phyloP scores from a whole-genome alignment of 64 coral and sea anemone genomes.

The Astreopora myriophthalma region DNA sequence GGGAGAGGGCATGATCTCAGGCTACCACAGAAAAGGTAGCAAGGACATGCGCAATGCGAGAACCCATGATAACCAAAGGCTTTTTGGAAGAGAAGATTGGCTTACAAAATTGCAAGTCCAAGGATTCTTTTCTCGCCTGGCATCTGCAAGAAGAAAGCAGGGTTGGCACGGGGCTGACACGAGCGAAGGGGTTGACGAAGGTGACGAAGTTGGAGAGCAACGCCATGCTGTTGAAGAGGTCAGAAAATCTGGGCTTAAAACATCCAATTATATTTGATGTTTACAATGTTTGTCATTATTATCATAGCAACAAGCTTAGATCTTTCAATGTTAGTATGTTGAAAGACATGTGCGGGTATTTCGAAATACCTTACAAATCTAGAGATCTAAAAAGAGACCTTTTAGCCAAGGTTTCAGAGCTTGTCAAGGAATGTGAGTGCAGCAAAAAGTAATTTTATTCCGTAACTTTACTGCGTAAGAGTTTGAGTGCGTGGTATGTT shows the following conservation, averaged over 20 bases:
- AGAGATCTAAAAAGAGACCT: conserved; percentile 60
- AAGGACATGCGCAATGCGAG: conserved; percentile 62
- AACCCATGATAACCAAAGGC: conserved; percentile 13
- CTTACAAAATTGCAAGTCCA: conserved; percentile 58
- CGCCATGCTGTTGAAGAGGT: not conserved
- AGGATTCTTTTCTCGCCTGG: conserved; percentile 60
- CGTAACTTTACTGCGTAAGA: not conserved
- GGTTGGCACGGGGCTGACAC: not conserved
- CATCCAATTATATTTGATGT: conserved; percentile 45
- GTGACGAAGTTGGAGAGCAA: not conserved
- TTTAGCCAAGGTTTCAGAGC: conserved; percentile 31
- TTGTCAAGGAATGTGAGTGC: conserved; percentile 67
- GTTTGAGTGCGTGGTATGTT: too few relatives aligned
- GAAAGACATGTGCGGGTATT: conserved; percentile 39
- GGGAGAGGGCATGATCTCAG: too few relatives aligned
- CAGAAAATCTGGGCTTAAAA: not conserved
- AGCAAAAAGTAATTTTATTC: not conserved
- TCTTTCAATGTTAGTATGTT: conserved; percentile 36
- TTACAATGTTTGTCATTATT: conserved; percentile 59
- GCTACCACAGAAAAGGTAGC: conserved; percentile 30
- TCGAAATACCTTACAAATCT: conserved; percentile 66
- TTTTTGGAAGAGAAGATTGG: conserved; percentile 55
- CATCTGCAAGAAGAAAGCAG: conserved; percentile 24
- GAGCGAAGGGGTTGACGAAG: not conserved
- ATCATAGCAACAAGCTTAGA: conserved; percentile 6